Evolutionary conservation across 2,113 vertebrate genomes (phyloP), one percentile per base, ranked within the genome.

Genomic region (Nesospiza acunhae): DNA sequence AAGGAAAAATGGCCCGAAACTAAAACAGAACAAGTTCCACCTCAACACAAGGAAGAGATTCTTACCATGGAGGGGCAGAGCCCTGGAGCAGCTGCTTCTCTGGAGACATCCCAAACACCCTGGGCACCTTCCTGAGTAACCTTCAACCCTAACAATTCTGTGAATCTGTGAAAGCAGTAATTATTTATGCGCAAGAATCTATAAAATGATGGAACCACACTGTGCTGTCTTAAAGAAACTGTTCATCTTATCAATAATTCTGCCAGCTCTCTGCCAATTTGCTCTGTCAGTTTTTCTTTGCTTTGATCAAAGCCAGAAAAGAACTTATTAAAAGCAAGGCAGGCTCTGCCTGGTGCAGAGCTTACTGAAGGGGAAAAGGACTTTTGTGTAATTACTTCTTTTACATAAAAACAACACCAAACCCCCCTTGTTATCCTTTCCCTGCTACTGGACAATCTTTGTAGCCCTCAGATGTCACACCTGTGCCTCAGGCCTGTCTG

Each of bases 401-500:
- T 74, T 56, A 49, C 46, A 47, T 52, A 14, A 87, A 75, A 78
- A 56, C 12, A 21, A 1, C 5, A 4, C 42, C 28, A 46, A 39
- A 49, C 27, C 3, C 0, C 1, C 14, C 10, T 19, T 47, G 30
- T 62, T 68, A 15, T 26, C 10, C 21, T 42, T 37, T 44, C 12
- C 21, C 22, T 28, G 5, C 6, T 24, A 2, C 39, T 30, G 27
- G 35, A 4, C 41, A 52, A 18, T 12, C 37, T 53, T 49, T 23
- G 2, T 14, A 23, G 28, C 19, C 2, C 24, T 64, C 52, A 22
- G 8, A 6, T 11, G 4, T 11, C 20, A 1, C n/a, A 33, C 4
- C 20, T 26, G 17, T 10, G 68, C 31, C 39, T 6, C 52, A n/a
- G 80, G 35, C 21, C 49, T 83, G 58, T 11, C 41, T 63, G 42